Evolutionary conservation across 1,140 invertebrate species (phyloP).

Genomic region (Diuraphis noxia): DNA sequence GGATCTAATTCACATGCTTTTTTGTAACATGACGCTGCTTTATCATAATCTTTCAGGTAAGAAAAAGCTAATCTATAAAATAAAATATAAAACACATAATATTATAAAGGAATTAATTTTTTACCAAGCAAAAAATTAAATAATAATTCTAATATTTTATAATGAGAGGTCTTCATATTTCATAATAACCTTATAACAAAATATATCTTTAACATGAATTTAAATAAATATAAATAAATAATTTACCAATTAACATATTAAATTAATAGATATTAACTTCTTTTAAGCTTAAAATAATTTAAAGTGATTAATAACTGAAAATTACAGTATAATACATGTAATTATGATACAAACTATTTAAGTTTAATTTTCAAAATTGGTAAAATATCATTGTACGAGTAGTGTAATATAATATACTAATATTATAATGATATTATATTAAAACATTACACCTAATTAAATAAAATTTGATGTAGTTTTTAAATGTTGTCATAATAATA

Average conservation of each 20-base stretch:
- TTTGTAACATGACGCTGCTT: slow-evolving; percentile 49
- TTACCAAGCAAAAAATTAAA: neutral
- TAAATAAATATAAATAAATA: neutral
- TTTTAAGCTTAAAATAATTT: neutral
- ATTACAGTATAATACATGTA: neutral
- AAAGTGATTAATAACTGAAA: neutral
- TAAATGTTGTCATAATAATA: neutral
- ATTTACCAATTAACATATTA: neutral
- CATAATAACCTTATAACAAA: too few relatives aligned
- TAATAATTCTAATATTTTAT: neutral
- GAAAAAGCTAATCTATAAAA: slow-evolving; percentile 51
- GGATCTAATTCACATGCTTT: slow-evolving; percentile 54
- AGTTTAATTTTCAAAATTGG: neutral
- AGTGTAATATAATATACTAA: too few relatives aligned
- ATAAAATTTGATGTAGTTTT: neutral
- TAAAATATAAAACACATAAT: neutral
- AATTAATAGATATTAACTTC: neutral
- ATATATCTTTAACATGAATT: too few relatives aligned
- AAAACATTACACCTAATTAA: neutral
- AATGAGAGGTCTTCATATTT: neutral
- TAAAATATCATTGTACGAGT: neutral
- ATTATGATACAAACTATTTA: neutral
- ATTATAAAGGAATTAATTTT: neutral
- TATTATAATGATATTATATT: neutral
- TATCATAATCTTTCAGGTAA: slow-evolving; percentile 44